Evolutionary conservation across 2,888 invertebrate genomes (phyloP).

Genomic region (Nymphalis urticae): DNA sequence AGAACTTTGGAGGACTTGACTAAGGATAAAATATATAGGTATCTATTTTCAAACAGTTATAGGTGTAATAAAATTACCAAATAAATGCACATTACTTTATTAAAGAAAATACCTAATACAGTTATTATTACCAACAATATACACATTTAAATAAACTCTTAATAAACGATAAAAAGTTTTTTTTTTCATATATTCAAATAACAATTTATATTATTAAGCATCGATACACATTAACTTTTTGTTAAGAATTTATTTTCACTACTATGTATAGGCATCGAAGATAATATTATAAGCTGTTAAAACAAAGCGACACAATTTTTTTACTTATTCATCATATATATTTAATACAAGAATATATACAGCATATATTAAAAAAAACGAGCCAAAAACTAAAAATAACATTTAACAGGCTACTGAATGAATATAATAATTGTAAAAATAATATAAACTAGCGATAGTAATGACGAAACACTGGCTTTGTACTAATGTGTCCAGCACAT

Average conservation of each 20-base stretch:
- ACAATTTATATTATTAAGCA: conserved; percentile 24
- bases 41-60: too few relatives aligned
- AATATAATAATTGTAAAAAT: neutral
- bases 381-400: neutral
- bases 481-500: conserved; percentile 9
- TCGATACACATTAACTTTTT: conserved; percentile 18
- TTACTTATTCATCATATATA: neutral
- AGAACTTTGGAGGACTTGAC: too few relatives aligned
- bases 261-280: conserved; percentile 13
- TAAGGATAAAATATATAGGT: neutral
- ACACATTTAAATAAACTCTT: conserved; percentile 31
- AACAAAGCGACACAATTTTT: neutral
- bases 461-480: neutral
- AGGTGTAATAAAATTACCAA: conserved; percentile 3
- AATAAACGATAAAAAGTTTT: conserved; percentile 24
- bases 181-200: conserved; percentile 19
- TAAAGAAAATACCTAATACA: conserved; percentile 23
- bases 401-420: conserved; percentile 8
- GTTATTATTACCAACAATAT: conserved; percentile 28
- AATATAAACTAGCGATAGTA: neutral
- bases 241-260: neutral
- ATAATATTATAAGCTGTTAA: neutral
- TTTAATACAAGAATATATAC: neutral
- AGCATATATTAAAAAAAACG: neutral
- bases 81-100: conserved; percentile 27